Evolutionary conservation across 2,113 vertebrate genomes (phyloP), one percentile per base, ranked within the genome.

Genomic region (Ifrita kowaldi): DNA sequence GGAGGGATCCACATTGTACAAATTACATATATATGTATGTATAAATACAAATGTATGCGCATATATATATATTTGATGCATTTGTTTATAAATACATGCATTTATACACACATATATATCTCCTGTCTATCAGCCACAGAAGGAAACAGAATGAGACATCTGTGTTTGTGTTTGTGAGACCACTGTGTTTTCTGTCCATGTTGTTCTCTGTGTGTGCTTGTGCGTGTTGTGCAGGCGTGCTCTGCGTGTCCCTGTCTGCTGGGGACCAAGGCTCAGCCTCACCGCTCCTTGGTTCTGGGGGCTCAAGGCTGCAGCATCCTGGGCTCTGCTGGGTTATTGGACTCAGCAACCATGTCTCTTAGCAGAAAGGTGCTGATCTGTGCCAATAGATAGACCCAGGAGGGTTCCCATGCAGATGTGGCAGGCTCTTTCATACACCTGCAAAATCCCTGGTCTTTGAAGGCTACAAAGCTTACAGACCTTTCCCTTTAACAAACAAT

Each of bases 291-390:
- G 52, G 11, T 28, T 42, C 16, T 49, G 32, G 32, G 39, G 9
- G 4, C n/a, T 37, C 10, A 24, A 28, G 26, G 27, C 26, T 67
- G 19, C 16, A 67, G 44, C 20, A 52, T 6, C 17, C 21, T 50
- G 33, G 37, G 16, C n/a, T 33, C 15, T 0, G 0, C 16, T 27
- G 47, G 6, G 22, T 24, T 62, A 3, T 4, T 47, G 39, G 50
- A 30, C 74, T 64, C 62, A 79, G 12, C n/a, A 84, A 5, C 13
- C 8, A 6, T 5, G 9, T 16, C 33, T 65, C 13, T 35, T 30
- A 28, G 14, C 19, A 46, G 30, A 30, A 32, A 20, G n/a, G 6
- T 68, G 13, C 3, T 77, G 30, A 23, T 73, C 27, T 57, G 14
- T 9, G 12, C 14, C 9, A 78, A 37, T 9, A 57, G 47, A 17